Evolutionary conservation across 1,140 invertebrate species (phyloP).

Genomic region (Zaprionus africanus): DNA sequence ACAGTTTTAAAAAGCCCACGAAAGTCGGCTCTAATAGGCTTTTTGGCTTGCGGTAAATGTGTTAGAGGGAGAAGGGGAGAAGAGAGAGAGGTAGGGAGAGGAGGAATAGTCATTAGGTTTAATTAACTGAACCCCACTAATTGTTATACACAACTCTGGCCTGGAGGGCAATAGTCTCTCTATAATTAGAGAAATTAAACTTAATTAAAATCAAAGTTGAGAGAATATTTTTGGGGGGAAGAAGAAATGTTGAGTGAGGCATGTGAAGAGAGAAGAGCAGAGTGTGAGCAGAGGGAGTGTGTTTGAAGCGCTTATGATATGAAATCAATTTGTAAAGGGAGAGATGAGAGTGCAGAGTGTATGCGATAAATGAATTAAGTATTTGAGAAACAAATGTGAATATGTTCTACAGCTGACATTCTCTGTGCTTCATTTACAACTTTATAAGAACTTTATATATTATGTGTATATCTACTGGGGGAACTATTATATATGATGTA

Average conservation of each 20-base stretch:
- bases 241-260: background rate
- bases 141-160: slow-evolving; percentile 63
- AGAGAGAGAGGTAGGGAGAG: background rate
- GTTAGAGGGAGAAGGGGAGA: background rate
- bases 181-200: slow-evolving; percentile 65
- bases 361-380: background rate
- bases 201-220: slow-evolving; percentile 59
- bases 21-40: slow-evolving; percentile 2
- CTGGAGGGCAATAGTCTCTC: slow-evolving; percentile 40
- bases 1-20: slow-evolving; percentile 6
- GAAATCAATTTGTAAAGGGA: background rate
- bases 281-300: background rate
- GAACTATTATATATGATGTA: too few relatives aligned
- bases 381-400: too few relatives aligned
- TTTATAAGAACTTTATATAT: too few relatives aligned
- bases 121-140: slow-evolving; percentile 71
- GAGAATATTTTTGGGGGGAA: slow-evolving; percentile 9
- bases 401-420: too few relatives aligned
- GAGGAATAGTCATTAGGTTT: slow-evolving; percentile 41
- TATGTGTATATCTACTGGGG: too few relatives aligned
- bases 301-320: background rate
- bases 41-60: slow-evolving; percentile 31
- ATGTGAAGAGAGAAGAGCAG: background rate
- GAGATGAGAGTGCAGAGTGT: background rate
- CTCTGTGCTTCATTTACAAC: too few relatives aligned